Evolutionary conservation across 2,113 vertebrate genomes (phyloP), one percentile per base, ranked within the genome.

Genomic region (Nothocercus nigrocapillus): DNA sequence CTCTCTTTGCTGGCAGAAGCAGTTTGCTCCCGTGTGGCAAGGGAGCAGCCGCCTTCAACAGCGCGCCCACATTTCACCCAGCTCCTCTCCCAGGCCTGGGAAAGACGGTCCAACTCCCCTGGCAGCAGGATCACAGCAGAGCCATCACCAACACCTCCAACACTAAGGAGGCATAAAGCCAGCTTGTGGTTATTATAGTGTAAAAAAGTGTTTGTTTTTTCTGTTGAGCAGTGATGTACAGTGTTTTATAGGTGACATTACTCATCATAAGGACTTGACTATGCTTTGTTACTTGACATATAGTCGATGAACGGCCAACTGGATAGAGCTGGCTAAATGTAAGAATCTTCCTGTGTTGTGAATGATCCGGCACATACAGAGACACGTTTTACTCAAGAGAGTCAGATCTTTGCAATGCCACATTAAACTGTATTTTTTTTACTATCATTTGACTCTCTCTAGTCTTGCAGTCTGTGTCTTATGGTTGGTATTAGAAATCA

Each of bases 251-350:
- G 45, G 47, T 59, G 68, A 91, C 64, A 88, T 91, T 24, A 64
- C 84, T 91, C 88, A 90, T 32, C 0, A 0, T 63, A 80, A 90
- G 64, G 88, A 92, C 79, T 77, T 7, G 1, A 58, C 63, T 73
- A 24, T 12, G 42, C 78, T 93, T 92, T 85, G 64, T 67, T 34
- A 76, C 45, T 82, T 85, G 84, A 95, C 85, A 63, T 24, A 61
- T 9, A 93, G 93, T 32, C 22, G 4, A 94, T 49, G 77, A 91
- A 94, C 9, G 53, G 85, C 67, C 93, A 88, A 14, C 44, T 34
- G 93, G 81, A 87, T 85, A 94, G 85, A 97, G 93, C 63, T 30
- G 93, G 93, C 53, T 10, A 66, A 68, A 91, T 51, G 73, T 15
- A 95, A 1, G 1, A 80, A 75, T 73, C 51, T 56, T 91, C 74